Base-by-base conservation (phyloP, 2,797 vertebrate genomes). In the Sebastes minor region DNA sequence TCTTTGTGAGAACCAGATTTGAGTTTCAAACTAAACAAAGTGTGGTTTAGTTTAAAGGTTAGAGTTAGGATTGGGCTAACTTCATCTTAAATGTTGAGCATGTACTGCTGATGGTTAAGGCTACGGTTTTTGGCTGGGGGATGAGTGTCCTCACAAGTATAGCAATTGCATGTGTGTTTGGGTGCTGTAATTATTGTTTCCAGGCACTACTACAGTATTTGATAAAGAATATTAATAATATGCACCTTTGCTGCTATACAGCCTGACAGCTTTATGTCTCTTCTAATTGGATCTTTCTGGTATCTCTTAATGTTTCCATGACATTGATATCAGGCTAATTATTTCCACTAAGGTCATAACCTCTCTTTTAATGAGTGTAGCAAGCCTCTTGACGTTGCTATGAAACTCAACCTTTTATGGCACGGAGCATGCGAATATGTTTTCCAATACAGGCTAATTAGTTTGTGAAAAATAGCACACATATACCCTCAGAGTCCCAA, bases 331-430 rank as follows among this genome's bases (percentile, higher is more conserved):
- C 35, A 66, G 23, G 25, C 66, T 77, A 46, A 82, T 86, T 75
- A 81, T 76, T 87, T 86, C 82, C 78, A 55, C 59, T 20, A 64
- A 83, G 82, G 82, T 90, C 74, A 63, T 65, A 55, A 32, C 57
- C 49, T 72, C 25, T 80, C n/a, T 25, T 78, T 18, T 74, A 82
- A 85, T 84, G 27, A 76, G 52, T 57, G 64, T 66, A 55, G 57
- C 53, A 38, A 63, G 61, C 70, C 33, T 81, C 38, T 85, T 64
- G 30, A 63, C 20, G 74, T 88, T 82, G 78, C 81, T 68, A 71
- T 80, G 81, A 80, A 90, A 88, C 75, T 28, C 6, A 1, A 25
- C 61, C 76, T 86, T 71, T 88, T 71, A 75, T 86, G 27, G 53
- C 71, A 53, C 12, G 30, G 25, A 61, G 49, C 32, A 46, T 52